Conservation (phyloP, 2,113 vertebrate species). For the Mesoclemmys tuberculata region DNA sequence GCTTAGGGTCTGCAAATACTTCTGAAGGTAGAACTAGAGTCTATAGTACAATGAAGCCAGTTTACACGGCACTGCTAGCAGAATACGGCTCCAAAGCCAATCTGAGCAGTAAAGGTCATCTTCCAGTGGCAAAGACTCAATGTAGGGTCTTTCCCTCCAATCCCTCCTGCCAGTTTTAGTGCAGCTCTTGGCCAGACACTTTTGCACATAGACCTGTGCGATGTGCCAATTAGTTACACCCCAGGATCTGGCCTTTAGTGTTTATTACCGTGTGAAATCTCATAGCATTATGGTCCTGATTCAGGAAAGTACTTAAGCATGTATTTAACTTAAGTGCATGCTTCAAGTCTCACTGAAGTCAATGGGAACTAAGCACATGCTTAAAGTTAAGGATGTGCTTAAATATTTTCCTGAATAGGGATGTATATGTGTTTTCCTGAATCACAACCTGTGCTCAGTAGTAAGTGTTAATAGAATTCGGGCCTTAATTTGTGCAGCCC, state of each 20-base stretch:
- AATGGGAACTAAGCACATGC: not conserved
- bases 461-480: not conserved
- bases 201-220: not conserved
- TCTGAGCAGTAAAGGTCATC: not conserved
- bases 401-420: not conserved
- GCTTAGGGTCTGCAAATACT: not conserved
- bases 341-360: not conserved
- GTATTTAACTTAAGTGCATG: not conserved
- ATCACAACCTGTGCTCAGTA: not conserved
- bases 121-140: not conserved
- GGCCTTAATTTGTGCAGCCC: not conserved
- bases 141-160: not conserved
- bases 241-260: not conserved
- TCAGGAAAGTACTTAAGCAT: not conserved
- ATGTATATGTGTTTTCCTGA: not conserved
- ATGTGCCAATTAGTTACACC: not conserved
- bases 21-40: not conserved
- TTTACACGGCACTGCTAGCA: not conserved
- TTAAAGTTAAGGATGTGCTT: not conserved
- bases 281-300: rapidly evolving
- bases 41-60: not conserved
- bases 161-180: not conserved
- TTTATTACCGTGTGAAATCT: not conserved
- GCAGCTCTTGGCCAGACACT: not conserved
- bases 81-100: not conserved